These are phyloP conservation scores for Strix aluco DNA, from an alignment of 2,113 vertebrate genomes.

Conservation along the genomic window DNA sequence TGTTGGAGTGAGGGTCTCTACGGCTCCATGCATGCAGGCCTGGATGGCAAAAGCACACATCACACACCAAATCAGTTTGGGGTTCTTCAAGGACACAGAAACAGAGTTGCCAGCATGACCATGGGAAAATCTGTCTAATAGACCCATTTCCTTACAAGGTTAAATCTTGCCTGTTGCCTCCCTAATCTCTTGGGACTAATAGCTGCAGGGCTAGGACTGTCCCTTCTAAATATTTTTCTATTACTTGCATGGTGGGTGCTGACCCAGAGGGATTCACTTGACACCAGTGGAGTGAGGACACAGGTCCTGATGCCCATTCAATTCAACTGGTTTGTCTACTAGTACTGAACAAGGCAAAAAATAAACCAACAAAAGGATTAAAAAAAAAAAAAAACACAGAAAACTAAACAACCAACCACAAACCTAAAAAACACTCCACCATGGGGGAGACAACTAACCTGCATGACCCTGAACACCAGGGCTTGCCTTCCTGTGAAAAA, in stretches of 20 bases:
- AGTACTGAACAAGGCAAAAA: background rate
- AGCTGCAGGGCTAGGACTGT: background rate
- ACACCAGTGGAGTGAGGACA: background rate
- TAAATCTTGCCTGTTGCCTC: background rate
- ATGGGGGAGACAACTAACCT: background rate
- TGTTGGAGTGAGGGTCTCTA: background rate
- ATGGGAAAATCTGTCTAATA: background rate
- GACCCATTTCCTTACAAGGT: background rate
- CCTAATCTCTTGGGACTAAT: background rate
- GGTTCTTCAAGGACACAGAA: background rate
- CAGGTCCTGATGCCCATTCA: background rate
- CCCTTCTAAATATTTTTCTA: background rate
- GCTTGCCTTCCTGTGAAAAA: background rate
- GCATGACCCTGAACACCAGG: background rate
- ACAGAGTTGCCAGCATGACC: background rate
- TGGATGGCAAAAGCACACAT: background rate
- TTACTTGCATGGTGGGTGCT: background rate
- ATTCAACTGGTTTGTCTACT: background rate
- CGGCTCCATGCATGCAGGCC: fast-evolving
- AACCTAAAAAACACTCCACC: background rate
- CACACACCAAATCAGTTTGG: background rate
- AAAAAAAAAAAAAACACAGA: background rate
- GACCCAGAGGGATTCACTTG: background rate
- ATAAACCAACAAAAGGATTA: background rate
- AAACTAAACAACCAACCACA: background rate